phyloP scores from a whole-genome alignment of 30 jellyfish, hydroid and myxozoan species.

The Nemopilema nomurai region DNA sequence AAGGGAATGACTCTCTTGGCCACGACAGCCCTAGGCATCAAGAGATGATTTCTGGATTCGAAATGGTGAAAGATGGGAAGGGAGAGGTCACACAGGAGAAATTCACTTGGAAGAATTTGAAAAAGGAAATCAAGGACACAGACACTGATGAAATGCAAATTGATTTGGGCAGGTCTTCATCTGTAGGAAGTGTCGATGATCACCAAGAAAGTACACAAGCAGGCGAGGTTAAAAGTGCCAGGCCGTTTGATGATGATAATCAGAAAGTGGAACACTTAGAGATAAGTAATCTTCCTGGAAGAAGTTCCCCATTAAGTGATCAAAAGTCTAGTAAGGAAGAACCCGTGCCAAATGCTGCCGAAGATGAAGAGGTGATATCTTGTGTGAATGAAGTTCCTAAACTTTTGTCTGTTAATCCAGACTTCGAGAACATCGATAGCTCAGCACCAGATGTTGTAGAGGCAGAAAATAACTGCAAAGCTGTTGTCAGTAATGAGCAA shows the following conservation, averaged over 20 bases:
- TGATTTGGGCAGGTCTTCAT: background rate
- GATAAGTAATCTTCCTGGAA: background rate
- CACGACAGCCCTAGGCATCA: too few relatives aligned
- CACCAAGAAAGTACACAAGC: background rate
- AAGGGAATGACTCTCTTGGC: background rate
- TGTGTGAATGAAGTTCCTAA: background rate
- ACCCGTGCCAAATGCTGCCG: background rate
- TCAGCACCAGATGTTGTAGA: background rate
- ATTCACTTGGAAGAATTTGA: background rate
- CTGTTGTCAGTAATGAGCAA: background rate
- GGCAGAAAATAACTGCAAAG: background rate
- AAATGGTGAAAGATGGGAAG: background rate
- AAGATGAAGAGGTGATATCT: background rate
- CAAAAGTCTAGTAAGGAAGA: background rate
- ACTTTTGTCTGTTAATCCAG: background rate
- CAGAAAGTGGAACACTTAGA: background rate
- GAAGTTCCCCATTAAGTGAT: background rate
- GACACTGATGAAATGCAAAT: background rate
- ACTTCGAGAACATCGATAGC: background rate
- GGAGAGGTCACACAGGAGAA: background rate
- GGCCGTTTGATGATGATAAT: background rate
- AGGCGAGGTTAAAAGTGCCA: background rate
- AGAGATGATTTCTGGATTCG: too few relatives aligned
- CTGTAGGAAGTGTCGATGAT: background rate
- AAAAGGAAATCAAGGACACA: background rate